Evolutionary conservation across 1,140 invertebrate species (phyloP), one percentile per base, ranked within the genome.

Genomic region (Heliconius melpomene): DNA sequence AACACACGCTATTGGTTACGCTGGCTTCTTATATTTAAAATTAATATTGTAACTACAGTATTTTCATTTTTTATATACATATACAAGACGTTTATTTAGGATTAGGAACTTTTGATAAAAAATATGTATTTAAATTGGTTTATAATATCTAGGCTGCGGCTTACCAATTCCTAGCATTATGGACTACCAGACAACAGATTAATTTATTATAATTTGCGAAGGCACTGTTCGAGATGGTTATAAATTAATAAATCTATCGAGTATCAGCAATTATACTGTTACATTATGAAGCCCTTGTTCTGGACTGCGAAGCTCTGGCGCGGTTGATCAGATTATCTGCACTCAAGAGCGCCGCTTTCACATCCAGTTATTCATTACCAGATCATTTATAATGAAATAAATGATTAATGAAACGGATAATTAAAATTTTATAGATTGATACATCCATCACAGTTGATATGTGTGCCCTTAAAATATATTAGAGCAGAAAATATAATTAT

Each of bases 221-320:
- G 84, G 83, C 86, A 78, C 88, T 84, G 79, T 83, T 89, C 87
- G 84, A 79, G 83, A 87, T 86, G 82, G 83, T 86, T 83, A 87
- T 87, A 89, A 88, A 89, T 90, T 85, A 88, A 89, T 89, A 90
- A 89, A 90, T 89, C 86, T 88, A 84, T 85, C 87, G 40, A 79
- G 80, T 84, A 80, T 82, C 72, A 79, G 66, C 84, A 89, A 87
- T 87, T 85, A 86, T 87, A 84, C 80, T 83, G 84, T 84, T 81
- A 83, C 79, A 83, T 80, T 86, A 75, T 80, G 70, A 82, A 79
- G 79, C 81, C 80, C 78, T 83, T 83, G 79, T 83, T 83, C 80
- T 79, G 74, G 74, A 73, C 74, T 74, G 72, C 70, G 70, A 75
- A 52, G 80, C 80, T 79, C 79, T 82, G 80, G 80, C 80, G 77